A percentile compares a stretch with the other conserved stretches of the same genome.
These are phyloP conservation scores for Drosophila repleta DNA, from an alignment of 1,140 invertebrate genomes.

Conservation along the genomic window DNA sequence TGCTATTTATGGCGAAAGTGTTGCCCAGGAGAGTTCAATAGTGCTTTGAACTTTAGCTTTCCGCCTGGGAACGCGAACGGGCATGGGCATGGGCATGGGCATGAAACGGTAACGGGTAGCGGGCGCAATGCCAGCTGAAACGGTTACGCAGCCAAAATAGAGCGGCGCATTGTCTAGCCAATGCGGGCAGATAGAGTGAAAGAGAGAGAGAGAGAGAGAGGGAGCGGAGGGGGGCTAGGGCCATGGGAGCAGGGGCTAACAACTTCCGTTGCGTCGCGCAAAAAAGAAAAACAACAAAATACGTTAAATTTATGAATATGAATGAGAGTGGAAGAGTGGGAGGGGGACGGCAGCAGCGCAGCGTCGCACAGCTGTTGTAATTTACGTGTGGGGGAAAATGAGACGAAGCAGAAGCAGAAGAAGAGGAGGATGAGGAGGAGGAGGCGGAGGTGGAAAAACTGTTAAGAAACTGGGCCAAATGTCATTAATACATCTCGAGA, in stretches of 20 bases:
- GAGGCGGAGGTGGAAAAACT: constrained; percentile 12
- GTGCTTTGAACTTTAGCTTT: constrained; percentile 78
- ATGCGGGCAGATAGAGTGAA: neutral
- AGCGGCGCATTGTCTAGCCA: constrained; percentile 70
- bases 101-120: neutral
- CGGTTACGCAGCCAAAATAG: constrained; percentile 67
- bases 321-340: constrained; percentile 61
- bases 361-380: constrained; percentile 33
- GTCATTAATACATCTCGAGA: constrained; percentile 77
- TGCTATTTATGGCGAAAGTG: constrained; percentile 81
- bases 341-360: constrained; percentile 28
- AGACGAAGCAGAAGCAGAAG: neutral
- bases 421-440: no score
- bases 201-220: no score
- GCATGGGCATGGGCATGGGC: neutral
- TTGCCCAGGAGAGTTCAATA: constrained; percentile 73
- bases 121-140: neutral
- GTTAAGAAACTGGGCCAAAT: constrained; percentile 71
- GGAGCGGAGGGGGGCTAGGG: neutral
- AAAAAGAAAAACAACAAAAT: constrained; percentile 68
- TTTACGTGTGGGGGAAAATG: constrained; percentile 25
- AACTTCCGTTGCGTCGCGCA: constrained; percentile 61
- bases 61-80: constrained; percentile 29
- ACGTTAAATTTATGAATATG: constrained; percentile 80
- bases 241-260: constrained; percentile 9